Evolutionary conservation across 2,888 invertebrate genomes (phyloP).

Genomic region (Pemphredon lugubris): DNA sequence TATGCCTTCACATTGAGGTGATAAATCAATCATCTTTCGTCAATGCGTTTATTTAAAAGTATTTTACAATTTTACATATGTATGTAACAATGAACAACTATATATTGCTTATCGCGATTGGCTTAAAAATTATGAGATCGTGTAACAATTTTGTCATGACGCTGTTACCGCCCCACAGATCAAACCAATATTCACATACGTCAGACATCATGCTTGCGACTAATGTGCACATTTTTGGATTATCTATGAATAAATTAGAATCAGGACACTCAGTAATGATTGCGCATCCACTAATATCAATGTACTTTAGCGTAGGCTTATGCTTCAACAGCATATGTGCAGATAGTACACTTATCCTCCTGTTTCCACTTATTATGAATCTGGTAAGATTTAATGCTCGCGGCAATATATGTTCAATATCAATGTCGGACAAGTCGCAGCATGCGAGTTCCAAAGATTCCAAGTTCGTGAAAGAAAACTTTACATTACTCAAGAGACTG

Average conservation of each 20-base stretch:
- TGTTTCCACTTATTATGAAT: slow-evolving; percentile 71
- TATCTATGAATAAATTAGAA: slow-evolving; percentile 56
- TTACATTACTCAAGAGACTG: slow-evolving; percentile 54
- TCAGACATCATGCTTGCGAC: slow-evolving; percentile 67
- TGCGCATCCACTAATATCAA: slow-evolving; percentile 73
- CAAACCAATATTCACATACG: slow-evolving; percentile 70
- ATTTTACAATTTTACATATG: neutral
- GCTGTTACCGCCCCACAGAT: slow-evolving; percentile 71
- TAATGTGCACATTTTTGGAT: slow-evolving; percentile 72
- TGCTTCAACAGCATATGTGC: slow-evolving; percentile 66
- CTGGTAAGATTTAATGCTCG: slow-evolving; percentile 70
- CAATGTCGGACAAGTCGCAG: slow-evolving; percentile 71
- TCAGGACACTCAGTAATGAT: slow-evolving; percentile 66
- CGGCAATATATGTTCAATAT: slow-evolving; percentile 68
- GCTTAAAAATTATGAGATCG: slow-evolving; percentile 72
- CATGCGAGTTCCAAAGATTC: slow-evolving; percentile 73
- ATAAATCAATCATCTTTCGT: slow-evolving; percentile 23
- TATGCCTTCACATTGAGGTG: slow-evolving; percentile 84
- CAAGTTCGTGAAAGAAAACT: slow-evolving; percentile 64
- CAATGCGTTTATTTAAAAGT: neutral
- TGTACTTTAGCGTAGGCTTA: slow-evolving; percentile 70
- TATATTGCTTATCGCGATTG: slow-evolving; percentile 31
- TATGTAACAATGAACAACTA: neutral
- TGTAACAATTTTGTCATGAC: slow-evolving; percentile 65
- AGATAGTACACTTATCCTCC: slow-evolving; percentile 64